Base-by-base conservation (phyloP, 2,113 vertebrate genomes). In the Cryptoleucopteryx plumbea region DNA sequence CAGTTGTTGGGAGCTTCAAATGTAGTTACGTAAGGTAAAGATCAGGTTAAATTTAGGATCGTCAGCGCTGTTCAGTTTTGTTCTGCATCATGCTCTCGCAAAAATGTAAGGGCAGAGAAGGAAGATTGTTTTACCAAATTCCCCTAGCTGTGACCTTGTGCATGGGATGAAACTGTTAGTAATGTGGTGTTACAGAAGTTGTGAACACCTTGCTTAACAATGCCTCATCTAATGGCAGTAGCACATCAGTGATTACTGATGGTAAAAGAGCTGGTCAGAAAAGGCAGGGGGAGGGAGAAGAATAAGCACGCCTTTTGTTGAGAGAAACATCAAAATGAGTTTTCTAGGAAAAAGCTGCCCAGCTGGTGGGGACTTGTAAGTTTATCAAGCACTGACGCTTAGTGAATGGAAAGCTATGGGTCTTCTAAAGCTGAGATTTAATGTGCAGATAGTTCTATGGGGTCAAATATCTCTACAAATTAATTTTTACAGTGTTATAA, bases 11-110 rank as follows among this genome's bases (percentile, higher is more conserved):
- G 52, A 80, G 4, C 19, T n/a, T 19, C n/a, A 27, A 6, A 2
- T 26, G 6, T 3, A 23, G 5, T 18, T 72, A 3, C 0, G 5
- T 40, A 9, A 1, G 2, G 18, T 34, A 31, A 58, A 48, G 32
- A 6, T 22, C 7, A 4, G 32, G 19, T 22, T 58, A 62, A 27
- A 25, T 50, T 36, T 45, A 38, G 56, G 16, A 10, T 59, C 0
- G 0, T 40, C 11, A 6, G 3, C 11, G 4, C 43, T 53, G 2
- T 40, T 70, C 5, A 20, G 11, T 13, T 62, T 74, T 19, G 10
- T 31, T 7, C 21, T 53, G 6, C 13, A 8, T 56, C 53, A 4
- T 42, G 4, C 3, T 23, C 6, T 74, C n/a, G 36, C 10, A 74
- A 81, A 82, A 14, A 1, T 5, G 0, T 10, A 4, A 36, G 31